Evolutionary conservation across 1,140 invertebrate genomes (phyloP), one percentile per base, ranked within the genome.

Genomic region (Prorops nasuta): DNA sequence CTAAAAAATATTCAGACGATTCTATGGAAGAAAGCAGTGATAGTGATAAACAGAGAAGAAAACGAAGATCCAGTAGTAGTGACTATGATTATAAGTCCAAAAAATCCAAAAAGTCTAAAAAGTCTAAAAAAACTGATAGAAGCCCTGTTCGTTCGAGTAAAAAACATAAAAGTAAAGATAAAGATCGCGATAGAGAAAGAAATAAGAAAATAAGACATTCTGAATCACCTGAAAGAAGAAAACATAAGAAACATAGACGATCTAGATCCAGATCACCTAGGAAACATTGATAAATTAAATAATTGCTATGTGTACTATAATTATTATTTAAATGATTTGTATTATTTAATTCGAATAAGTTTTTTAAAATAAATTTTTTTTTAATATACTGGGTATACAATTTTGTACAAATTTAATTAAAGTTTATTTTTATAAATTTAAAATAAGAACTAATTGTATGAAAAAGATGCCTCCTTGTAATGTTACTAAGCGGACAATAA

Each of bases 81-180:
- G 69, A 74, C 42, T 67, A 72, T 2, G 67, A 70, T 24, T 55
- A 63, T 10, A 69, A 57, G 40, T 42, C 55, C 6, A 76, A 67
- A 34, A 77, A 60, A 55, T 67, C 66, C 15, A 79, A 77, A 49
- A 71, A 78, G 28, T 76, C 69, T 8, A 81, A 80, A 49, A 78
- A 76, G 46, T 60, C 66, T 9, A 72, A 63, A 49, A 66, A 31
- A 42, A 56, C 57, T 8, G 58, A 64, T 32, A 67, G 51, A 49
- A 70, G 69, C 2, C 50, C 64, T 0, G 70, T 72, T 52, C 56
- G 62, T 31, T 56, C 61, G 0, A 74, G 52, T 47, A 66, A 59
- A 43, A 75, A 69, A 15, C 65, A 53, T 44, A 64, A 62, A 46
- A 72, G 63, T 43, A 71, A 66, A 35, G 63, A 73, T 44, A 73